These are phyloP conservation scores for Cryptocephalus moraei DNA, from an alignment of 2,888 invertebrate species.

Conservation along the genomic window DNA sequence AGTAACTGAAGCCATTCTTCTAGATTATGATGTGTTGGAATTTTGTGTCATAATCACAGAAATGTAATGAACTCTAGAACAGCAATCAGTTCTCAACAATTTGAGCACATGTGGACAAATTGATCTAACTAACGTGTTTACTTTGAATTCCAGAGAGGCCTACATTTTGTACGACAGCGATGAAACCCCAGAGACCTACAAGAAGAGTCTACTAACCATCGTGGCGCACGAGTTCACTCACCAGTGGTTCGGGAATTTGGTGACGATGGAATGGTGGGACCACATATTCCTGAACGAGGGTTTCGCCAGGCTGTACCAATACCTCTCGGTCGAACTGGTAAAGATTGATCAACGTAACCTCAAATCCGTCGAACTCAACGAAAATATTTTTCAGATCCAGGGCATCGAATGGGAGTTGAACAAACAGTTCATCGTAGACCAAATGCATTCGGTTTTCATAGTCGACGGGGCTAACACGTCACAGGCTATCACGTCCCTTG, in stretches of 20 bases:
- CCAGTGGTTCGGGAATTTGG: conserved; percentile 73
- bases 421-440: neutral
- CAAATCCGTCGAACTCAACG: too few species aligned
- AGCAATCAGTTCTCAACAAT: too few species aligned
- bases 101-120: too few species aligned
- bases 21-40: too few species aligned
- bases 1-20: too few species aligned
- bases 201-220: conserved; percentile 52
- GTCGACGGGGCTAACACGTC: neutral
- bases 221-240: conserved; percentile 71
- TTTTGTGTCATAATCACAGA: too few species aligned
- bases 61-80: too few species aligned
- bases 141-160: conserved; percentile 46
- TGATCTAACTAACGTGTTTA: neutral
- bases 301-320: conserved; percentile 42
- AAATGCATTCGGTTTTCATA: neutral
- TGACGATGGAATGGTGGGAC: conserved; percentile 68
- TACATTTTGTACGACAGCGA: conserved; percentile 41
- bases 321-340: neutral
- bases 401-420: neutral
- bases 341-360: neutral
- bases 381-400: too few species aligned
- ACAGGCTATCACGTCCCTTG: neutral
- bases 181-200: conserved; percentile 15
- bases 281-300: conserved; percentile 66